phyloP scores from a whole-genome alignment of 2,797 vertebrate genomes.

The Nannoperca australis region DNA sequence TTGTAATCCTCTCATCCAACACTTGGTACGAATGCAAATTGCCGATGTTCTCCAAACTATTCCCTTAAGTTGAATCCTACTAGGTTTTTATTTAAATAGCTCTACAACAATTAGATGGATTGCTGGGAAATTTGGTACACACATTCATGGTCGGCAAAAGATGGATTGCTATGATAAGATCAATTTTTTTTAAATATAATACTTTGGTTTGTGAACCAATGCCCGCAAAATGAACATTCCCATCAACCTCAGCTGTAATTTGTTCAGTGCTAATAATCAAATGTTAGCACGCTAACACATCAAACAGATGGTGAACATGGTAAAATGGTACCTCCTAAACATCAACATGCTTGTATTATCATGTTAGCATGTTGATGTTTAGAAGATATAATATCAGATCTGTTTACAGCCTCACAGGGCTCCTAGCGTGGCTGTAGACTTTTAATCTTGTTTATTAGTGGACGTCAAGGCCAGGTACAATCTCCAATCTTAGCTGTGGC shows the following conservation, averaged over 20 bases:
- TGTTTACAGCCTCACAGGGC: not conserved
- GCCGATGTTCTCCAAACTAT: not conserved
- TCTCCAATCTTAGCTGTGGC: not conserved
- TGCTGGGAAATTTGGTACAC: not conserved
- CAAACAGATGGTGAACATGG: not conserved
- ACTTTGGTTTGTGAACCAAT: not conserved
- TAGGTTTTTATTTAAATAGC: not conserved
- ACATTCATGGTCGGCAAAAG: not conserved
- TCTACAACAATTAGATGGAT: not conserved
- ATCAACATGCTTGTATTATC: not conserved
- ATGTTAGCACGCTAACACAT: not conserved
- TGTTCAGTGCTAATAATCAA: not conserved
- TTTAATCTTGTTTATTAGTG: not conserved
- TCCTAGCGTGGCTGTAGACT: not conserved
- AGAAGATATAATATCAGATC: too few relatives aligned
- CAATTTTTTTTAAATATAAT: not conserved
- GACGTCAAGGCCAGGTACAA: slow-evolving; percentile 5
- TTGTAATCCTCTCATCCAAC: not conserved
- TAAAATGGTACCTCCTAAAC: not conserved
- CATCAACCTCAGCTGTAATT: too few relatives aligned
- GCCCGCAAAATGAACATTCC: not conserved
- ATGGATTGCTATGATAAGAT: not conserved
- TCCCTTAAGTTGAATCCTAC: too few relatives aligned
- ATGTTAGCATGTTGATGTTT: not conserved
- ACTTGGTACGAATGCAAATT: too few relatives aligned